Evolutionary conservation across 2,888 invertebrate species (phyloP), one percentile per base, ranked within the genome.

Genomic region (Caenorhabditis japonica): DNA sequence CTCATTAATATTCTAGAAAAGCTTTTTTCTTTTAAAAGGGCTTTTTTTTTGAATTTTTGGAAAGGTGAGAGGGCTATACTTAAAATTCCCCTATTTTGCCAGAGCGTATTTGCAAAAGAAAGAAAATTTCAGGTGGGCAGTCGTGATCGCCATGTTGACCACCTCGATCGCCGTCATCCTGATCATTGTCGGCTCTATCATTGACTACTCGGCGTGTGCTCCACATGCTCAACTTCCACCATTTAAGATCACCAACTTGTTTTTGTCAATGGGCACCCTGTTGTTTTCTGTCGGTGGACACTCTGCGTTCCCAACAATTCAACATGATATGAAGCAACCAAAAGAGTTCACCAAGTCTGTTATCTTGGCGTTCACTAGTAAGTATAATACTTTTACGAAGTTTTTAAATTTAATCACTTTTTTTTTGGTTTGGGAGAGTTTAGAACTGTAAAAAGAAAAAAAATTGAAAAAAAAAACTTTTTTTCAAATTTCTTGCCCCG

Each of bases 321-420:
- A 86, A 66, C 83, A 85, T 59, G 86, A 86, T 70, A 86, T 86
- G 86, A 78, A 68, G 38, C 66, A 76, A n/a, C 86, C 86, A 10
- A 60, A 49, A 34, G 83, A 85, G 27, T 86, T 86, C 80, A 81
- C 83, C 27, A 83, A 81, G 61, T 75, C 79, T 23, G 77, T 81
- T 39, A 44, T 81, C 15, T 68, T 84, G 12, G 83, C 85, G 15
- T 84, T 85, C 61, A 68, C 80, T 8, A 76, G 84, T 84, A 25
- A 71, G 76, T 60, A 19, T 21, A 19, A 7, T 3, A 27, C 0
- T 34, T n/a, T 33, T 2, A 13, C 27, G 19, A 12, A 19, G 33
- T 8, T 1, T 30, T 41, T 17, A 15, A n/a, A n/a, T n/a, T n/a
- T n/a, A n/a, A n/a, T n/a, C n/a, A n/a, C n/a, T n/a, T n/a, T n/a